Base-by-base conservation (phyloP, 2,113 vertebrate genomes). In the Aptenodytes forsteri region DNA sequence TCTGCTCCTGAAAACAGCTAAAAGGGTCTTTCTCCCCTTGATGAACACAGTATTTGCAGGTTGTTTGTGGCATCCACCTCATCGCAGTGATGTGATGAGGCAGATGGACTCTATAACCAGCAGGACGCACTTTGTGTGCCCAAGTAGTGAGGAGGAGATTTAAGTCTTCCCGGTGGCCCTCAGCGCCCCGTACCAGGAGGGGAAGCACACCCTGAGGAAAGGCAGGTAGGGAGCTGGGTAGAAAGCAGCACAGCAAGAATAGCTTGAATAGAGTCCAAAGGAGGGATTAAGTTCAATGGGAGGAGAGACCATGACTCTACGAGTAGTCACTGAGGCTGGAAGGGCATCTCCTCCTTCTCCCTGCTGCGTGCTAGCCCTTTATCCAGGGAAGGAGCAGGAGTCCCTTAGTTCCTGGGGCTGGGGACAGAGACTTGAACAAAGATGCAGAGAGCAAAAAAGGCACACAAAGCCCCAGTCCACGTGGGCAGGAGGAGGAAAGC, bases 291-390 rank as follows among this genome's bases (percentile, higher is more conserved):
- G 34, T 47, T 76, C 13, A 42, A 29, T 0, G 0, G 27, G 56
- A 87, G 65, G 55, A 69, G 34, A 83, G 38, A n/a, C 5, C 6
- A 2, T 77, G 85, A 75, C 40, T 72, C 58, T 67, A 1, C 0
- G 3, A 80, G 64, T n/a, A 93, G 73, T 56, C 59, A 58, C 17
- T 12, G 32, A 25, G 54, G 34, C 25, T 86, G 52, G 56, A 76
- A 71, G 70, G 47, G 40, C 47, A 71, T 69, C 10, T 80, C 32
- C 40, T 82, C 22, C 19, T 72, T 30, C 65, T 72, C 36, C 26
- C 1, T 0, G 0, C 7, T 47, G 30, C 9, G 17, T 27, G 21
- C 34, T 38, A 16, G 18, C 46, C 17, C 59, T 52, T 49, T 16
- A 58, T 7, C 58, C 5, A 9, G 19, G 44, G 56, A 79, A 73